These are phyloP conservation scores for Elymnias hypermnestra DNA, from an alignment of 1,140 invertebrate genomes.

Conservation along the genomic window DNA sequence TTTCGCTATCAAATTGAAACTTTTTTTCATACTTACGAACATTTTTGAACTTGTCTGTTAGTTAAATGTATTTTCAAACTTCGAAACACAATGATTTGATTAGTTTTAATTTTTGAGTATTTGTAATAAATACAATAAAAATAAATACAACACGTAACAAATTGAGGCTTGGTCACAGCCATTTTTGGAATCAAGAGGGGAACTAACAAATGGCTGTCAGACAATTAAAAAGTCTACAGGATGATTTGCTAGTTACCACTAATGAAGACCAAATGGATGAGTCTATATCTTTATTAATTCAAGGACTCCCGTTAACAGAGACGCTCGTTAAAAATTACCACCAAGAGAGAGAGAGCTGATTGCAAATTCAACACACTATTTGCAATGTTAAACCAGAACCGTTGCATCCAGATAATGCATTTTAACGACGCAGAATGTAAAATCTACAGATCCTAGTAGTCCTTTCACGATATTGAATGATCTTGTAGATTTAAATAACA, in stretches of 20 bases:
- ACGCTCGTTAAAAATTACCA: constrained; percentile 71
- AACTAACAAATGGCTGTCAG: constrained; percentile 14
- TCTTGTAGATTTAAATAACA: constrained; percentile 33
- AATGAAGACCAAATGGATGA: constrained; percentile 30
- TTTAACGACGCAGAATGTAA: constrained; percentile 66
- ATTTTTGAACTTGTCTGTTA: no score
- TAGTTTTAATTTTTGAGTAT: no score
- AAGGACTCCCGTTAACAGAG: constrained; percentile 50
- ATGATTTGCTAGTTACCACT: constrained; percentile 33
- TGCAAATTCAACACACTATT: constrained; percentile 65
- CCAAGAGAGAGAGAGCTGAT: constrained; percentile 44
- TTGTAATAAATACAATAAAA: background rate
- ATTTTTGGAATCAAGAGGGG: constrained; percentile 12
- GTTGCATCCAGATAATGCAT: constrained; percentile 70
- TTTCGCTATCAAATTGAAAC: no score
- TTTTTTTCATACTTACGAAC: no score
- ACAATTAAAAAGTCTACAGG: constrained; percentile 23
- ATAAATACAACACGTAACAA: background rate
- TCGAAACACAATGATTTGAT: no score
- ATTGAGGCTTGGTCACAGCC: constrained; percentile 1
- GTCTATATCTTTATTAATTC: constrained; percentile 55
- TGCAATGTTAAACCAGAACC: constrained; percentile 67
- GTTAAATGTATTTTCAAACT: no score
- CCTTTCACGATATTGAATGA: constrained; percentile 43
- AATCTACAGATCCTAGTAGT: constrained; percentile 50